Base-by-base conservation (phyloP, 2,797 vertebrate genomes). In the Chromobotia macracanthus region DNA sequence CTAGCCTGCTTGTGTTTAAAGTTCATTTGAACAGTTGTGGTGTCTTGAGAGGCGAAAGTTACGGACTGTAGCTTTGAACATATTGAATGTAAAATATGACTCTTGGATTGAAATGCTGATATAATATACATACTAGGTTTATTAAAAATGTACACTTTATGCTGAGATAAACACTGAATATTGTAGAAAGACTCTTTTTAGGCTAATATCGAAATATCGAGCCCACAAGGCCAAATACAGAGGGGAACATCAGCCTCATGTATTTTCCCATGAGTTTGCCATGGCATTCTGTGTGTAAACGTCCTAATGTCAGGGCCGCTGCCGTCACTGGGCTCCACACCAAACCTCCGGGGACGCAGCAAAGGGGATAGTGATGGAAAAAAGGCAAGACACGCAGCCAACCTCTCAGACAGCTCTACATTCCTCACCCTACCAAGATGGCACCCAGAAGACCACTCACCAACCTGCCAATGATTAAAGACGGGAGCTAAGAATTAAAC, bases 191-290 rank as follows among this genome's bases (percentile, higher is more conserved):
- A 10, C 41, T 44, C 9, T n/a, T n/a, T n/a, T n/a, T n/a, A 44
- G 11, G 41, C 9, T 44, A 44, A 44, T 44, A 10, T 44, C 1
- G 10, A 44, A 44, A 44, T 44, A 44, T 10, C 41, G 0, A 44
- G 41, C 10, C 41, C 46, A 48, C n/a, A 16, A 56, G 53, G 3
- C 50, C 21, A 60, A 71, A 72, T 48, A 18, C 28, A 55, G 55
- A 71, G 77, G 90, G 89, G 12, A 90, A 90, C 80, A 88, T 93
- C 92, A 93, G 86, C 77, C 79, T 83, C 90, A 89, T 87, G 85
- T 88, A 92, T 91, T 93, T 94, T 94, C 92, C 91, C 93, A 91
- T 91, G 92, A 91, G 91, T 85, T 89, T 88, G 87, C 88, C 78
- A 79, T 87, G 90, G 87, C 85, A 84, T 89, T 86, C 79, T 86